Percentiles rank a stretch among this genome's conserved stretches.
Conservation (phyloP, 2,888 invertebrate species). For the Eugnorisma glareosa region DNA sequence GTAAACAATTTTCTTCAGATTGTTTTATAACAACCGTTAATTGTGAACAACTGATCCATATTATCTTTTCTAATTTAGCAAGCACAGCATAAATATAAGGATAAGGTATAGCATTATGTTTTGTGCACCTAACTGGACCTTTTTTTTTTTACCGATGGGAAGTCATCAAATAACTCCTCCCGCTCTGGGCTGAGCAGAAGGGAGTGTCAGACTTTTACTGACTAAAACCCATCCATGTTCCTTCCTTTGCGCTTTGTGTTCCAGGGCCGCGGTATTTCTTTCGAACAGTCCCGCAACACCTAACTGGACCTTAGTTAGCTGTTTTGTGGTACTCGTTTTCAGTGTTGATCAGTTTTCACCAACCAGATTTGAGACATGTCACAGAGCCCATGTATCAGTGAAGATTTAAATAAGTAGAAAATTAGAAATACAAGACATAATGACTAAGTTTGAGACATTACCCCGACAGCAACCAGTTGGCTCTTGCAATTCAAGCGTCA, state of each 20-base stretch:
- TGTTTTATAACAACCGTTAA: constrained; percentile 54
- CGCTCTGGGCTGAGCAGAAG: no score
- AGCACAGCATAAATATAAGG: not conserved
- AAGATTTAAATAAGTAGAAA: not conserved
- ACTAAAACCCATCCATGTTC: no score
- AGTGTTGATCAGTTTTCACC: constrained; percentile 22
- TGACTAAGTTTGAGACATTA: not conserved
- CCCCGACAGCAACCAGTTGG: not conserved
- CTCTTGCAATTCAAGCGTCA: not conserved
- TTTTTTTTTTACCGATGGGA: no score
- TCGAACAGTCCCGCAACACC: no score
- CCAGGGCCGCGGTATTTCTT: no score
- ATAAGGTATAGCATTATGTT: not conserved
- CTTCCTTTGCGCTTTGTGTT: no score
- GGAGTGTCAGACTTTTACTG: no score
- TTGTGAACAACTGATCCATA: constrained; percentile 29
- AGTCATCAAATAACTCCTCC: no score
- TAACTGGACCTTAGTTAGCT: not conserved
- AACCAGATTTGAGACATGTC: not conserved
- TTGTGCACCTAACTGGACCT: not conserved
- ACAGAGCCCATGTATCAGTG: not conserved
- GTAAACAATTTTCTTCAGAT: constrained; percentile 60
- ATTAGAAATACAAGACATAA: not conserved
- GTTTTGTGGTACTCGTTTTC: constrained; percentile 72
- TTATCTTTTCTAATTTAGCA: constrained; percentile 26